Conservation (phyloP, 2,888 invertebrate species). For the Villa cingulata region DNA sequence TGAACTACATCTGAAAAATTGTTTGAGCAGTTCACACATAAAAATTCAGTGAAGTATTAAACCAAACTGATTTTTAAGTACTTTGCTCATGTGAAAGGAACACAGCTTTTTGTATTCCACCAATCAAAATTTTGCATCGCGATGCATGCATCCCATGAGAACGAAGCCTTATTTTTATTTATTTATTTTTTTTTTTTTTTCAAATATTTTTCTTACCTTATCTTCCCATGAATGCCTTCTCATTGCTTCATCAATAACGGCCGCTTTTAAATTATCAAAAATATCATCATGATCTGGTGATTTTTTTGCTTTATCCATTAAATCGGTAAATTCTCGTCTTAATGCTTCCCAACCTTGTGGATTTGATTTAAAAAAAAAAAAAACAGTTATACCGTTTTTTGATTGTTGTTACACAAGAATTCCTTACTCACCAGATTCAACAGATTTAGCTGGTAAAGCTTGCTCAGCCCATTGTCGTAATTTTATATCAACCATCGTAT, state of each 20-base stretch:
- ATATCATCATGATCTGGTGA: conserved; percentile 71
- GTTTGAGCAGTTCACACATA: too few species aligned
- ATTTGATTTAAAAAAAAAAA: conserved; percentile 33
- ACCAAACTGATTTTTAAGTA: too few species aligned
- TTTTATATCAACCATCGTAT: conserved; percentile 85
- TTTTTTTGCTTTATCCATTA: conserved; percentile 50
- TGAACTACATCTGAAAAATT: too few species aligned
- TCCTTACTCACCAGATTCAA: conserved; percentile 53
- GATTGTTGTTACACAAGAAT: too few species aligned
- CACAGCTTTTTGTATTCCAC: too few species aligned
- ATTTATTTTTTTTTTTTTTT: too few species aligned
- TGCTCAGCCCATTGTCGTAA: conserved; percentile 93
- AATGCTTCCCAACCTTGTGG: conserved; percentile 67
- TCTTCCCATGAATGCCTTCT: conserved; percentile 87
- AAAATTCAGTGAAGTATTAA: too few species aligned
- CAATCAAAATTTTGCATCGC: too few species aligned
- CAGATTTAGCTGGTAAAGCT: conserved; percentile 70
- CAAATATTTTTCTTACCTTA: conserved; percentile 43
- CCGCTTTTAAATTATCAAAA: conserved; percentile 75
- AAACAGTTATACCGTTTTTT: too few species aligned
- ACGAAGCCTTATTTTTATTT: too few species aligned
- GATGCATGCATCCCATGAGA: too few species aligned
- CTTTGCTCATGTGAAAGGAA: too few species aligned
- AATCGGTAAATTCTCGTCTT: conserved; percentile 54
- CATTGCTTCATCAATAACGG: conserved; percentile 80